A percentile compares a stretch with the other conserved stretches of the same genome.
Evolutionary conservation across 2,888 invertebrate genomes (phyloP).

Genomic region (Nesidiocoris tenuis): DNA sequence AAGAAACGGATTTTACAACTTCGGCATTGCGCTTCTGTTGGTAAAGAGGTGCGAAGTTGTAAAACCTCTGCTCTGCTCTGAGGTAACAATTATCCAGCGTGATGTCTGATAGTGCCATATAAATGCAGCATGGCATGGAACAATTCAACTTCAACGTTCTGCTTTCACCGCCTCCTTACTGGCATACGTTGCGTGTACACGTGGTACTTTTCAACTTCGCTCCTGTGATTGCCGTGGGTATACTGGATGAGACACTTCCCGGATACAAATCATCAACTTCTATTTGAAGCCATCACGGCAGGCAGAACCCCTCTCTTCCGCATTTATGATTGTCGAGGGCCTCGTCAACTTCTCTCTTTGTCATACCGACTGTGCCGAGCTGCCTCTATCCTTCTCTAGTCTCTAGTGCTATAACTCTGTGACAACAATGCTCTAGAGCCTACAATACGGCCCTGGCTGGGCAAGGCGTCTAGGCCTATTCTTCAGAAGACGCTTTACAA

Average conservation of each 20-base stretch:
- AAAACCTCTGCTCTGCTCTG: no score
- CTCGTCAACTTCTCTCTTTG: constrained; percentile 32
- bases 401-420: no score
- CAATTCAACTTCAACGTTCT: no score
- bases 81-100: no score
- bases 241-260: constrained; percentile 44
- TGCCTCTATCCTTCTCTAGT: not conserved
- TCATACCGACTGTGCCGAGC: not conserved
- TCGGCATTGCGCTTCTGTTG: no score
- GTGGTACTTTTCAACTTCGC: constrained; percentile 31
- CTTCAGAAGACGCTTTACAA: not conserved
- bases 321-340: constrained; percentile 25
- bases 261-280: constrained; percentile 44
- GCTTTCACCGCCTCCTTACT: no score
- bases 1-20: no score
- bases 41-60: no score
- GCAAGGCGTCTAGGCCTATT: not conserved
- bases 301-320: constrained; percentile 40
- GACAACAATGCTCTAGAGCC: not conserved
- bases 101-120: no score
- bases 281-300: constrained; percentile 42
- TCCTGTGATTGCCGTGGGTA: constrained; percentile 44
- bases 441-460: not conserved
- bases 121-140: no score
- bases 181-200: no score